Percentiles rank a stretch among this genome's conserved stretches.
Evolutionary conservation across 1,140 invertebrate genomes (phyloP).

Genomic region (Ruditapes philippinarum): DNA sequence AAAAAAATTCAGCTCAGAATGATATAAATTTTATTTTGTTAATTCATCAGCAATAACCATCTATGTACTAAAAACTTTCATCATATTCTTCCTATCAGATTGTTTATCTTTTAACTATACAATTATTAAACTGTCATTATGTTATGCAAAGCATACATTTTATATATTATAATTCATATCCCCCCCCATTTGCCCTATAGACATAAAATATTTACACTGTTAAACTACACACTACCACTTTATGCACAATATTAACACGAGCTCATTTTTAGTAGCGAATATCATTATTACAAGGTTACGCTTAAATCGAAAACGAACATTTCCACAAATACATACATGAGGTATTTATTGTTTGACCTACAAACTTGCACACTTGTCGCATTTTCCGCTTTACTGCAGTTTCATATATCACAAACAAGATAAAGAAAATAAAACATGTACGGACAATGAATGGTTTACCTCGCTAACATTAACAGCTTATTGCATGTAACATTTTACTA

Average conservation of each 20-base stretch:
- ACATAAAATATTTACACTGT: not conserved
- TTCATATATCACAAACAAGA: constrained; percentile 18
- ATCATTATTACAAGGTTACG: not conserved
- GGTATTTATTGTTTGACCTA: not conserved
- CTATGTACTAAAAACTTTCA: too few relatives aligned
- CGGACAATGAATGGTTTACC: not conserved
- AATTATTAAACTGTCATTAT: not conserved
- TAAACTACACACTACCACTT: not conserved
- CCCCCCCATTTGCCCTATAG: too few relatives aligned
- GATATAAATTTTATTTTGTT: too few relatives aligned
- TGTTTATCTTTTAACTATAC: not conserved
- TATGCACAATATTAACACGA: not conserved
- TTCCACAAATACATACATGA: not conserved
- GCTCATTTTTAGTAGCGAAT: not conserved
- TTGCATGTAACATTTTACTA: too few relatives aligned
- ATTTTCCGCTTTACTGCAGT: constrained; percentile 27
- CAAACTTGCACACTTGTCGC: constrained; percentile 7
- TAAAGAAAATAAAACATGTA: constrained; percentile 15
- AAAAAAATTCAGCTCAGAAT: too few relatives aligned
- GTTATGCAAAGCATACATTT: too few relatives aligned
- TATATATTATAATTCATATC: not conserved
- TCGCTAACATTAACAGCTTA: not conserved
- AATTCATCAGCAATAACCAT: too few relatives aligned
- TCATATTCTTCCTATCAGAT: not conserved
- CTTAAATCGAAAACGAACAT: not conserved